These are phyloP conservation scores for Pogonophryne albipinna DNA, from an alignment of 2,797 vertebrate species.

Conservation along the genomic window DNA sequence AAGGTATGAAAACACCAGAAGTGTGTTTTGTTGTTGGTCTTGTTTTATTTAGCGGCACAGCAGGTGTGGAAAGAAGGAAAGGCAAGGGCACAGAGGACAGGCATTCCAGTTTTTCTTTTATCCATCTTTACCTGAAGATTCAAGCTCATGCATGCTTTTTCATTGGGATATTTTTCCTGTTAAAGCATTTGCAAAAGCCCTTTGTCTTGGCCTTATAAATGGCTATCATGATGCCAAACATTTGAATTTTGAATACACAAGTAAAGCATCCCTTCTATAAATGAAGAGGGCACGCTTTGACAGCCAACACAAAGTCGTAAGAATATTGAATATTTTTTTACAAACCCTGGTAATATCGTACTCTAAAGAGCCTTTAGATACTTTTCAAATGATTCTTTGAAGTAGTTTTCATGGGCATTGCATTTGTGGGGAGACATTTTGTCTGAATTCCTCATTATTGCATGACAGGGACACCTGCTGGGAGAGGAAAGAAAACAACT, in stretches of 20 bases:
- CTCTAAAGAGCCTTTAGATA: conserved; percentile 36
- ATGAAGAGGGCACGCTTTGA: conserved; percentile 28
- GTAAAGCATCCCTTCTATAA: conserved; percentile 22
- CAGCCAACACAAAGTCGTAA: conserved; percentile 14
- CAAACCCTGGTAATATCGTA: conserved; percentile 24
- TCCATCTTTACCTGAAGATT: conserved; percentile 48
- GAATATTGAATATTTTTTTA: conserved; percentile 25
- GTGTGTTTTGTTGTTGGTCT: conserved; percentile 78
- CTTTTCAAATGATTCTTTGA: conserved; percentile 64
- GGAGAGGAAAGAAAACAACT: conserved; percentile 75
- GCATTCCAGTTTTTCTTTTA: conserved; percentile 42
- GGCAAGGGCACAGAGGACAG: conserved; percentile 62
- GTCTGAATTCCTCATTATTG: conserved; percentile 72
- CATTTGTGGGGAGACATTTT: conserved; percentile 56
- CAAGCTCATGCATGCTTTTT: conserved; percentile 27
- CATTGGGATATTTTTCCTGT: conserved; percentile 11
- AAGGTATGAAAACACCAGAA: conserved; percentile 75
- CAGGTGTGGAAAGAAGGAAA: conserved; percentile 68
- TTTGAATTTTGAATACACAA: conserved; percentile 33
- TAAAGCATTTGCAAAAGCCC: conserved; percentile 10
- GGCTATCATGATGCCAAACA: conserved; percentile 11
- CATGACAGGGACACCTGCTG: conserved; percentile 83
- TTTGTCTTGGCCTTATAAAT: conserved; percentile 22
- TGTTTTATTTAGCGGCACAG: conserved; percentile 85
- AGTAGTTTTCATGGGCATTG: conserved; percentile 49